Conservation (phyloP, 2,113 vertebrate species). For the Hystrix cristata region DNA sequence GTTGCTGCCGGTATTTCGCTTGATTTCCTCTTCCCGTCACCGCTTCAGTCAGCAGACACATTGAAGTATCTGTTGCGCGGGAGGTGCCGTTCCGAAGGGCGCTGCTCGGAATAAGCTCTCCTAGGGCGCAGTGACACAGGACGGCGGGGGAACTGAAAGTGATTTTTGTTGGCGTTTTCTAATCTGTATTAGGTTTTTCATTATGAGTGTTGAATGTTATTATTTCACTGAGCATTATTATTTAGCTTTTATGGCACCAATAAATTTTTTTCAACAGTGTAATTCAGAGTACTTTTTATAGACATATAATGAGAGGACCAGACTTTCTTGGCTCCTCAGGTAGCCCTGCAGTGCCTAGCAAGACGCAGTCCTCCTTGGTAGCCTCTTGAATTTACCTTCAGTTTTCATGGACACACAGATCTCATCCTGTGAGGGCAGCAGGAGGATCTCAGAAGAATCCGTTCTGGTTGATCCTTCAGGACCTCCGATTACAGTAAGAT, state of each 20-base stretch:
- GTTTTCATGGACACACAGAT: not conserved
- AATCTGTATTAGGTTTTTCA: conserved; percentile 27
- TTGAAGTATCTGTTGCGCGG: not conserved
- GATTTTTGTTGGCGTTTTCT: conserved; percentile 40
- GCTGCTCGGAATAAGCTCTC: not conserved
- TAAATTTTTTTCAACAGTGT: conserved; percentile 18
- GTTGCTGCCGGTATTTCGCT: conserved; percentile 38
- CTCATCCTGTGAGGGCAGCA: not conserved
- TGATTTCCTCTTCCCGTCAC: not conserved
- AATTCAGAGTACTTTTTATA: conserved; percentile 27
- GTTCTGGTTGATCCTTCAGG: not conserved
- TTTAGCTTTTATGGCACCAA: not conserved
- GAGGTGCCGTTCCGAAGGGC: not conserved
- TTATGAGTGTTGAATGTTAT: not conserved
- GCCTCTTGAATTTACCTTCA: not conserved
- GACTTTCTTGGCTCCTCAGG: not conserved
- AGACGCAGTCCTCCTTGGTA: not conserved
- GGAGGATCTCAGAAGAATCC: not conserved
- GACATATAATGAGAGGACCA: not conserved
- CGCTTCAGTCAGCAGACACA: not conserved
- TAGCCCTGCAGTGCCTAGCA: not conserved
- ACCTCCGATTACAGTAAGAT: conserved; percentile 23
- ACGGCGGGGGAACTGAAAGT: conserved; percentile 1
- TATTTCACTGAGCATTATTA: not conserved
- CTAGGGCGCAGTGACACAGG: not conserved